phyloP scores from a whole-genome alignment of 1,140 invertebrate genomes.

The Dysdera silvatica region DNA sequence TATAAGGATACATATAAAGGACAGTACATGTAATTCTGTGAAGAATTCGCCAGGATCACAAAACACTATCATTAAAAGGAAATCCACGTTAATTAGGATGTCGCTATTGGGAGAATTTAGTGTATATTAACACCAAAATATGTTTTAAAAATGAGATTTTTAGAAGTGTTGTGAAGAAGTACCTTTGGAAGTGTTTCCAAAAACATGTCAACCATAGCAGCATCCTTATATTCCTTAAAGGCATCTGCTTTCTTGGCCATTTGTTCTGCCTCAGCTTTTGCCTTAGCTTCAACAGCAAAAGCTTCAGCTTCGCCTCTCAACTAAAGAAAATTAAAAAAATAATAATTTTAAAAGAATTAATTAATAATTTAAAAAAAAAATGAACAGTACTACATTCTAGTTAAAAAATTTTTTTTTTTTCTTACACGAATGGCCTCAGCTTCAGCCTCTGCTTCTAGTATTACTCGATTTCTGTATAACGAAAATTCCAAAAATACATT shows the following conservation, averaged over 20 bases:
- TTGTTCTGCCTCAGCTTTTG: slow-evolving; percentile 89
- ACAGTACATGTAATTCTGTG: not conserved
- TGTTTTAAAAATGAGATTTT: not conserved
- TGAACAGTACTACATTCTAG: not conserved
- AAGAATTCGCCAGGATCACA: not conserved
- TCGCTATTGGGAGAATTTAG: not conserved
- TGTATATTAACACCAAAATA: not conserved
- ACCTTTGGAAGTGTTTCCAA: slow-evolving; percentile 93
- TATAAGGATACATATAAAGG: not conserved
- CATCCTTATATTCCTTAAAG: slow-evolving; percentile 90
- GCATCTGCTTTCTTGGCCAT: slow-evolving; percentile 95
- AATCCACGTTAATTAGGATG: not conserved
- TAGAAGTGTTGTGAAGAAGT: slow-evolving; percentile 25
- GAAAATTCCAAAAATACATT: too few species aligned
- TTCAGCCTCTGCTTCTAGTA: slow-evolving; percentile 88
- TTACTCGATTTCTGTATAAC: slow-evolving; percentile 57
- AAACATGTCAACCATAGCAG: slow-evolving; percentile 95
- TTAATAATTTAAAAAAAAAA: not conserved
- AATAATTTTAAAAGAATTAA: not conserved
- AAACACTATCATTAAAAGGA: not conserved
- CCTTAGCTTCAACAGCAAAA: slow-evolving; percentile 84
- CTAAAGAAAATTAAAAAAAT: slow-evolving; percentile 31
- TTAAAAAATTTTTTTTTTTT: not conserved
- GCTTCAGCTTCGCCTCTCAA: slow-evolving; percentile 79
- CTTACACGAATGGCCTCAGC: slow-evolving; percentile 71